Percentiles rank a stretch among this genome's conserved stretches.
Conservation (phyloP, 2,888 invertebrate species). For the Mellilla xanthometata region DNA sequence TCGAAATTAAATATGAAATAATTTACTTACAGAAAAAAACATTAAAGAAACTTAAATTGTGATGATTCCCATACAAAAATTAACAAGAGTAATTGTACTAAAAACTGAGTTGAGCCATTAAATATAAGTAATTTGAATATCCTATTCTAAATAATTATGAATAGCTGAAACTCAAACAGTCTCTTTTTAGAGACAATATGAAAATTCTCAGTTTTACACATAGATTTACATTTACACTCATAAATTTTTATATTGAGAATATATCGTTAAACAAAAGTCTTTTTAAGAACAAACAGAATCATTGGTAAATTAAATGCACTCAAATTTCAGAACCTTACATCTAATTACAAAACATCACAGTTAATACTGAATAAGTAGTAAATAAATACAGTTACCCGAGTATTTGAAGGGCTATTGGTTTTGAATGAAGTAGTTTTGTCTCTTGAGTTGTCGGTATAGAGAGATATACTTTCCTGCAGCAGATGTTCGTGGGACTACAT, state of each 20-base stretch:
- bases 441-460: constrained; percentile 87
- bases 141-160: no score
- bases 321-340: constrained; percentile 61
- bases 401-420: constrained; percentile 50
- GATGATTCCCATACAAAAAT: no score
- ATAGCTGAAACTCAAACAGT: no score
- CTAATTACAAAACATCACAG: constrained; percentile 77
- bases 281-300: constrained; percentile 46
- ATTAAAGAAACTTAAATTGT: no score
- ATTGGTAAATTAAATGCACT: constrained; percentile 78
- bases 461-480: constrained; percentile 93
- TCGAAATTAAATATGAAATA: constrained; percentile 13
- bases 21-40: constrained; percentile 17
- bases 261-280: no score
- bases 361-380: constrained; percentile 74
- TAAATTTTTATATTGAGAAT: constrained; percentile 17
- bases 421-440: constrained; percentile 74
- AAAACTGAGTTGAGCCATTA: no score
- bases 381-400: constrained; percentile 50
- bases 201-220: no score
- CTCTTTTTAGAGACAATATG: no score
- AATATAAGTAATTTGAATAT: no score
- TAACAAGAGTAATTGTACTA: no score
- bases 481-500: constrained; percentile 91
- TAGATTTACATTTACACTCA: no score